Percentiles rank a stretch among this genome's conserved stretches.
phyloP scores from a whole-genome alignment of 2,797 vertebrate species.

The Tragelaphus oryx region DNA sequence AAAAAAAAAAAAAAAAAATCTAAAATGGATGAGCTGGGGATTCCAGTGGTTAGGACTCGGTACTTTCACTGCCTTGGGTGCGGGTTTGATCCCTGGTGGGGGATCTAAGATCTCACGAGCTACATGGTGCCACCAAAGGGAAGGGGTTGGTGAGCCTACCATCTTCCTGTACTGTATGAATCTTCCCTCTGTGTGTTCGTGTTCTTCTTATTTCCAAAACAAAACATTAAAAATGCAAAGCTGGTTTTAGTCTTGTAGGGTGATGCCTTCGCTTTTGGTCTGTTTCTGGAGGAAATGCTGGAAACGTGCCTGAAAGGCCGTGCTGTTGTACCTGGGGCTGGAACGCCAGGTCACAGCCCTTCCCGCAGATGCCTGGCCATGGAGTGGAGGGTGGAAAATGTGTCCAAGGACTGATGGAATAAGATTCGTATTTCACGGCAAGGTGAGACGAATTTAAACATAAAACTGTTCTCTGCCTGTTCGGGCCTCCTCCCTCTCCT shows the following conservation, averaged over 20 bases:
- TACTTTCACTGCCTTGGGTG: not conserved
- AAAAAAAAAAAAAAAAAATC: not conserved
- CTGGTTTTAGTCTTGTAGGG: not conserved
- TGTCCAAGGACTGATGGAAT: not conserved
- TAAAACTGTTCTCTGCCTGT: not conserved
- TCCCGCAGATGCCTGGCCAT: fast-evolving
- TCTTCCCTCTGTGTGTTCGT: not conserved
- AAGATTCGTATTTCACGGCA: not conserved
- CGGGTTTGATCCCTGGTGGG: not conserved
- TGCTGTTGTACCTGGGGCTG: not conserved
- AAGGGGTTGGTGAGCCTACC: not conserved
- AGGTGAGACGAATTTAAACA: not conserved
- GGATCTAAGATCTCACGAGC: not conserved
- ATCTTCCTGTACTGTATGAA: not conserved
- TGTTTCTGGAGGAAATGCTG: not conserved
- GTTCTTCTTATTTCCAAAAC: not conserved
- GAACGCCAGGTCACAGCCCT: not conserved
- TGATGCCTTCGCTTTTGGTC: not conserved
- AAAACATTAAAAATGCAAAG: not conserved
- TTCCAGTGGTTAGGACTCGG: not conserved
- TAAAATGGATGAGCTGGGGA: not conserved
- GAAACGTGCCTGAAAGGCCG: not conserved
- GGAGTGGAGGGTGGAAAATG: not conserved
- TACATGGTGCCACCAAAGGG: not conserved
- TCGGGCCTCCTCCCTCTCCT: not conserved